A percentile compares a stretch with the other conserved stretches of the same genome.
Evolutionary conservation across 1,140 invertebrate species (phyloP).

Genomic region (Agrypnia vestita): DNA sequence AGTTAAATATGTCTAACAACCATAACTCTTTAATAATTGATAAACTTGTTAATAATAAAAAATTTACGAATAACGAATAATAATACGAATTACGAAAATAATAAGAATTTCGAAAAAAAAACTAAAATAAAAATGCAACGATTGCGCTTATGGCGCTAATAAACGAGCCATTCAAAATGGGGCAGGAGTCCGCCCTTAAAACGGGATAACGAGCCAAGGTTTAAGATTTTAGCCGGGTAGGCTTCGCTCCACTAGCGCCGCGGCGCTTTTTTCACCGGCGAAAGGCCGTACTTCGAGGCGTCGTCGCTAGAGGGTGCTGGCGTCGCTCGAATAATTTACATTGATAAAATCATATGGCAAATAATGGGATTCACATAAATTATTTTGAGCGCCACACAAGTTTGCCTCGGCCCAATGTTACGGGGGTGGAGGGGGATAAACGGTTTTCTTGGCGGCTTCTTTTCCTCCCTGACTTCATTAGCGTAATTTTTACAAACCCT

Average conservation of each 20-base stretch:
- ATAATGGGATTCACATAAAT: neutral
- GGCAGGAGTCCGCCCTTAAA: neutral
- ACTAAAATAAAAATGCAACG: neutral
- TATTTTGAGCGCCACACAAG: too few species aligned
- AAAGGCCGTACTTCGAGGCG: conserved; percentile 4
- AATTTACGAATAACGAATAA: too few species aligned
- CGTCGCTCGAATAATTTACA: conserved; percentile 5
- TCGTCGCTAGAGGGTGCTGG: conserved; percentile 9
- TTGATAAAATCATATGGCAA: conserved; percentile 8
- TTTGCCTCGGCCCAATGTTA: too few species aligned
- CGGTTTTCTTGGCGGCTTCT: too few species aligned
- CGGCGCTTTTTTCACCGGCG: conserved; percentile 10
- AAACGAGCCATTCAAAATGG: neutral
- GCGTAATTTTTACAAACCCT: too few species aligned
- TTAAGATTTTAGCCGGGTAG: neutral
- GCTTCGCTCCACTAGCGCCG: neutral
- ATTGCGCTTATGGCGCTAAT: neutral
- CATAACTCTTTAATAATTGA: too few species aligned
- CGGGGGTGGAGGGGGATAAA: too few species aligned
- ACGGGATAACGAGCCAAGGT: neutral
- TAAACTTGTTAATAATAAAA: too few species aligned
- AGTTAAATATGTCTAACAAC: too few species aligned
- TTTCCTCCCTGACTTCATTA: too few species aligned
- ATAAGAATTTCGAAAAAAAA: neutral
- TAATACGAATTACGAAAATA: neutral